phyloP scores from a whole-genome alignment of 2,113 vertebrate genomes.

The Perca flavescens region DNA sequence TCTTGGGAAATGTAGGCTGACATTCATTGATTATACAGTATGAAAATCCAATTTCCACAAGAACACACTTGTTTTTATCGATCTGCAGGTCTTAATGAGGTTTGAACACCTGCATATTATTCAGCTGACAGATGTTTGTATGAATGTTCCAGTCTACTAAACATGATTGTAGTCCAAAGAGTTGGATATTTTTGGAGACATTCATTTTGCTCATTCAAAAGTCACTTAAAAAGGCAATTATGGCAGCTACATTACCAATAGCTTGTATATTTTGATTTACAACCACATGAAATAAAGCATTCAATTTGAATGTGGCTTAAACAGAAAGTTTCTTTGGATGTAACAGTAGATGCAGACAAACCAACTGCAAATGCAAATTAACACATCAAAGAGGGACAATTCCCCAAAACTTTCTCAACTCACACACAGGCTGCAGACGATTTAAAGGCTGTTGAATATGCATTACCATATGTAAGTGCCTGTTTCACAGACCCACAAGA shows the following conservation, averaged over 20 bases:
- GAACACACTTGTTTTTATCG: constrained; percentile 34
- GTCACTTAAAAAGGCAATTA: constrained; percentile 12
- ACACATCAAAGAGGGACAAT: constrained; percentile 54
- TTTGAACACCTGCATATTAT: constrained; percentile 31
- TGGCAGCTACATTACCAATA: background rate
- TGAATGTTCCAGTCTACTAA: constrained; percentile 1
- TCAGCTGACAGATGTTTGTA: constrained; percentile 21
- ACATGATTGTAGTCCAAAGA: background rate
- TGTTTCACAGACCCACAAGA: constrained; percentile 38
- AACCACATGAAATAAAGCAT: constrained; percentile 3
- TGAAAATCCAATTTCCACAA: constrained; percentile 53
- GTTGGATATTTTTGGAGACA: constrained; percentile 18
- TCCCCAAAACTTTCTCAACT: constrained; percentile 34
- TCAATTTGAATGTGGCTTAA: background rate
- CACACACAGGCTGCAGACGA: constrained; percentile 17
- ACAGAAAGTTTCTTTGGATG: constrained; percentile 13
- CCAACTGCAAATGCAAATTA: constrained; percentile 46
- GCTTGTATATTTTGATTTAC: background rate
- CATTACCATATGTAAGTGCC: constrained; percentile 40
- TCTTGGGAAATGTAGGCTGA: constrained; percentile 33
- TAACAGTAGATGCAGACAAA: constrained; percentile 10
- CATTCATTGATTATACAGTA: constrained; percentile 40
- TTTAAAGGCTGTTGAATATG: constrained; percentile 64
- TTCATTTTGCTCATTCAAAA: constrained; percentile 27
- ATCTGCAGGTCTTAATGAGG: constrained; percentile 20